These are phyloP conservation scores for Protaetia brevitarsis DNA, from an alignment of 1,140 invertebrate genomes.

Conservation along the genomic window DNA sequence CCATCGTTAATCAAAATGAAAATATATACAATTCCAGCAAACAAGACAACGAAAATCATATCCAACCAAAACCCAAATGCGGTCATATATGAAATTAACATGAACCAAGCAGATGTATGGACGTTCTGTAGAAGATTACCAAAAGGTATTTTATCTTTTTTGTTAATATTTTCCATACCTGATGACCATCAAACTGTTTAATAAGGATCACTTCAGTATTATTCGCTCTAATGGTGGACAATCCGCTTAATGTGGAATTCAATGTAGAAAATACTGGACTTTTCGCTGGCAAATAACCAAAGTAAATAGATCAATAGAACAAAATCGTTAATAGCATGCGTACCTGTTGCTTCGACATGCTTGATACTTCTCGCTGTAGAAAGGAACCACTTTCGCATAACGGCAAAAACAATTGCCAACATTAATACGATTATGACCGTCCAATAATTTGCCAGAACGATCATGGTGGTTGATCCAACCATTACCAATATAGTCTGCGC, in stretches of 20 bases:
- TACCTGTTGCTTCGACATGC: slow-evolving; percentile 47
- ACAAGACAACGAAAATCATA: slow-evolving; percentile 64
- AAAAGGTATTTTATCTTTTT: not conserved
- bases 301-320: not conserved
- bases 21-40: slow-evolving; percentile 68
- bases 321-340: slow-evolving; percentile 39
- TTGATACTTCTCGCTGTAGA: slow-evolving; percentile 58
- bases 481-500: slow-evolving; percentile 22
- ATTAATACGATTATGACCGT: slow-evolving; percentile 6
- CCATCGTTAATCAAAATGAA: slow-evolving; percentile 60
- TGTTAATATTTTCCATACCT: slow-evolving; percentile 17
- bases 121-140: slow-evolving; percentile 28
- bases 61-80: slow-evolving; percentile 81
- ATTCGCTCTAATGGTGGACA: slow-evolving; percentile 87
- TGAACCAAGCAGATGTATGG: slow-evolving; percentile 52
- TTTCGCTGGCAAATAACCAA: slow-evolving; percentile 57
- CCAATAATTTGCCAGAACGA: slow-evolving; percentile 2
- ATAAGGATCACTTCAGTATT: slow-evolving; percentile 64
- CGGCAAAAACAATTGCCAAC: slow-evolving; percentile 28
- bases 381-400: slow-evolving; percentile 58
- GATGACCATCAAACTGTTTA: slow-evolving; percentile 46
- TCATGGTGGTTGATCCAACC: not conserved
- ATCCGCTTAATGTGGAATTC: slow-evolving; percentile 81
- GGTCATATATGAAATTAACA: slow-evolving; percentile 67
- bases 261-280: slow-evolving; percentile 87